Conservation (phyloP, 2,797 vertebrate species). For the Arnoldichthys spilopterus region DNA sequence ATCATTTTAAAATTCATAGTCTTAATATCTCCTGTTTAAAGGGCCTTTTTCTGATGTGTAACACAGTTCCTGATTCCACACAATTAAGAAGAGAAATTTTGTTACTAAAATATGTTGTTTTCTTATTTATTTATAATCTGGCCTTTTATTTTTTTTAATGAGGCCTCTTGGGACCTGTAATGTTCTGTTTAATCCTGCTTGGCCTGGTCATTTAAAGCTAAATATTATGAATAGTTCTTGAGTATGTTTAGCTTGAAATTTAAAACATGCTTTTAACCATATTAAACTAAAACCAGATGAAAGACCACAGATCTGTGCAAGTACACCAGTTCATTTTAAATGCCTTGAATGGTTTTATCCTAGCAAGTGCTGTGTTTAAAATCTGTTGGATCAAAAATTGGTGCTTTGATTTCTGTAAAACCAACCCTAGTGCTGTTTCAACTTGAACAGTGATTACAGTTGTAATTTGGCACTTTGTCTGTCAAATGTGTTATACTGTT, state of each 20-base stretch:
- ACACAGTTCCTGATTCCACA: background rate
- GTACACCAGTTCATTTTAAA: background rate
- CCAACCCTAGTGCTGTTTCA: constrained; percentile 3
- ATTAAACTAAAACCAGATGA: background rate
- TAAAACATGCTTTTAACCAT: background rate
- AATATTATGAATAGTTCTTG: background rate
- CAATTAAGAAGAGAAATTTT: background rate
- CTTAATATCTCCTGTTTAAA: background rate
- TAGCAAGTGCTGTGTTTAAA: background rate
- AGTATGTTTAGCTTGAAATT: background rate
- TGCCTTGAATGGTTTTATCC: background rate
- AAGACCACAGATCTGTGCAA: background rate
- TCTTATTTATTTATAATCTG: background rate
- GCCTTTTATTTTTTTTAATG: no score
- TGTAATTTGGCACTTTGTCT: constrained; percentile 5
- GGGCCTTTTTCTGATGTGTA: background rate
- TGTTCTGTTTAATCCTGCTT: background rate
- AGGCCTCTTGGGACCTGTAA: background rate
- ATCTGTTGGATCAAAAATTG: background rate
- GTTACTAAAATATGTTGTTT: background rate
- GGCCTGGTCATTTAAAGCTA: background rate
- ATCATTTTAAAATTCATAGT: background rate
- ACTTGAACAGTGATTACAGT: background rate
- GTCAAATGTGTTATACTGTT: background rate
- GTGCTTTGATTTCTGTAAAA: constrained; percentile 9